Base-by-base conservation (phyloP, 2,888 invertebrate species). In the Diaperis boleti region DNA sequence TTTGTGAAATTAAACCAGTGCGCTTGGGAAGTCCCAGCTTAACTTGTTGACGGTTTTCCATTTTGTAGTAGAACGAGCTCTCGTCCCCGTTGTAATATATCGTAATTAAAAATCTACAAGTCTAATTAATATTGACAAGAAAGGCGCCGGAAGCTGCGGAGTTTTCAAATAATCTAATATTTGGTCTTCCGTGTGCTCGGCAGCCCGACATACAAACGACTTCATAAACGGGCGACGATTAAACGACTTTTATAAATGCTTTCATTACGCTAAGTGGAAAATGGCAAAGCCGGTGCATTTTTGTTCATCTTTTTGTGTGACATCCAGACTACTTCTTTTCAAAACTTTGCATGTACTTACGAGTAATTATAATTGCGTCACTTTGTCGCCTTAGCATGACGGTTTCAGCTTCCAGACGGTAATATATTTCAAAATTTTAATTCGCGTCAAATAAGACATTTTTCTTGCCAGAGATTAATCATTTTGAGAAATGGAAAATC, bases 1-100 rank as follows among this genome's bases (percentile, higher is more conserved):
- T 72, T 74, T 68, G 69, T 60, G 67, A 72, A 72, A 72, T 73
- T 70, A 72, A 72, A 72, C 72, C 70, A 68, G 68, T 71, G 69
- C 69, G 69, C 68, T 59, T 45, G 59, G 59, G 54, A 67, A 62
- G 63, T 68, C 64, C 60, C 59, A 68, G 61, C 64, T 70, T 69
- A 69, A 72, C 72, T 71, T 71, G 72, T 69, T 68, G 70, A 69
- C 65, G 69, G 68, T 68, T 68, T 68, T 67, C 62, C 64, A 60
- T 69, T 69, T 66, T 68, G 64, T 45, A 35, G 26, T 56, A 45
- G 18, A 35, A 37, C 47, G 45, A 49, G 33, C 41, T 44, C 26
- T 52, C 52, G 59, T 62, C 67, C 61, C 64, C 42, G 60, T 62
- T 62, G 62, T 68, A 69, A 65, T 69, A 65, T 64, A 67, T 70